Base-by-base conservation (phyloP, 2,797 vertebrate genomes). In the Poeciliopsis paucimaculata region DNA sequence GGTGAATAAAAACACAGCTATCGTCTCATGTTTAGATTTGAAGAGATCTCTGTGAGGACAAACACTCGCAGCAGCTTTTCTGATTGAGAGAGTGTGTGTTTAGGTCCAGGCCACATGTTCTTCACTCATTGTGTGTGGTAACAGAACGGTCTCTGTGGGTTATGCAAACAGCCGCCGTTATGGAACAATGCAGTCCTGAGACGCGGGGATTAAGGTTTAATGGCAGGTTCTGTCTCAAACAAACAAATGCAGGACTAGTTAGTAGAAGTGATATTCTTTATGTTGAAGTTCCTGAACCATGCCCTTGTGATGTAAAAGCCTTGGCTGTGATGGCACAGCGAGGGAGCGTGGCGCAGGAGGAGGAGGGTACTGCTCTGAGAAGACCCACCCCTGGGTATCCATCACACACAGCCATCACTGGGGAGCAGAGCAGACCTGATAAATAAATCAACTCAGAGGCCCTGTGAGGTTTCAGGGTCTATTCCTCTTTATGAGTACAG, bases 371-470 rank as follows among this genome's bases (percentile, higher is more conserved):
- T 75, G 73, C 87, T 87, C 90, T 89, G 89, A 89, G 79, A 91
- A 90, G 91, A 93, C 91, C 90, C 89, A 95, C 94, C 95, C 94
- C 91, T 95, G 95, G 95, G 94, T 94, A 94, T 95, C 94, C 91
- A 94, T 94, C 92, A 93, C 92, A 95, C 92, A 90, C 93, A 95
- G 91, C 83, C 83, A 89, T 93, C 93, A 94, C 92, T 93, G 84
- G 91, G 91, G 93, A 94, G 92, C 87, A 87, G 90, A 93, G 90
- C 88, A 92, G 91, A 94, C 92, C 94, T 95, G 95, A 96, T 96
- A 95, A 96, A 96, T 96, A 96, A 96, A 96, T 96, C 95, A 96
- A 95, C 94, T 95, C 94, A 95, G 94, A 93, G 94, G 90, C 90
- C 94, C 94, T 94, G 92, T 88, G 94, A 93, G 94, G 94, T 95